Evolutionary conservation across 2,797 vertebrate species (phyloP), one percentile per base, ranked within the genome.

Genomic region (Atherinosoma microstoma): DNA sequence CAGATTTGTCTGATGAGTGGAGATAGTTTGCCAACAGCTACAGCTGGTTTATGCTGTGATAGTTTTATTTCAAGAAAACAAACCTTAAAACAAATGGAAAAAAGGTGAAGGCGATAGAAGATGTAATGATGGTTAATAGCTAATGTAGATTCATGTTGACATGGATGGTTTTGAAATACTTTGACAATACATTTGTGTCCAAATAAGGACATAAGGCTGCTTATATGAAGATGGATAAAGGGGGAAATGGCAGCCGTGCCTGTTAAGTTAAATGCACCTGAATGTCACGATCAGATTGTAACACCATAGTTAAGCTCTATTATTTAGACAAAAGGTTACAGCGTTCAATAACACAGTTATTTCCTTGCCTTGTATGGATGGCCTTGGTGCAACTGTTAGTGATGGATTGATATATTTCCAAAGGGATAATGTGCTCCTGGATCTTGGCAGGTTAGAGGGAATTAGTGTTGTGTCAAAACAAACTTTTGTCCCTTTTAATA

Each of bases 351-450:
- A 67, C 38, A 74, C 27, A 59, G 27, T 56, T 69, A 27, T 79
- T 80, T 70, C 80, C 75, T 70, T 34, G 64, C 86, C 84, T 84
- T 89, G 29, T 86, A 78, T 49, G 70, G 81, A 24, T 38, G 56
- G 15, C 27, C 11, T 54, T 35, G 29, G 10, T 11, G 27, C 40
- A 27, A 1, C 38, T 13, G 0, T 27, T 49, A 32, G 49, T 60
- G 53, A 87, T 75, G 10, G 16, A 70, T 84, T 66, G 58, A 70
- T 74, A 58, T 9, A 38, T 66, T 67, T 71, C 36, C 40, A 32
- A 22, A 9, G 20, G 64, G 64, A 64, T 56, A 27, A 60, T 35
- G 40, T 45, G 30, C 60, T 67, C 58, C 36, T 64, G 60, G 65
- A 69, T 73, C 71, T 60, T 79, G 83, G 64, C 53, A 64, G 61